Conservation (phyloP, 2,888 invertebrate genomes). For the Caenorhabditis sinica region DNA sequence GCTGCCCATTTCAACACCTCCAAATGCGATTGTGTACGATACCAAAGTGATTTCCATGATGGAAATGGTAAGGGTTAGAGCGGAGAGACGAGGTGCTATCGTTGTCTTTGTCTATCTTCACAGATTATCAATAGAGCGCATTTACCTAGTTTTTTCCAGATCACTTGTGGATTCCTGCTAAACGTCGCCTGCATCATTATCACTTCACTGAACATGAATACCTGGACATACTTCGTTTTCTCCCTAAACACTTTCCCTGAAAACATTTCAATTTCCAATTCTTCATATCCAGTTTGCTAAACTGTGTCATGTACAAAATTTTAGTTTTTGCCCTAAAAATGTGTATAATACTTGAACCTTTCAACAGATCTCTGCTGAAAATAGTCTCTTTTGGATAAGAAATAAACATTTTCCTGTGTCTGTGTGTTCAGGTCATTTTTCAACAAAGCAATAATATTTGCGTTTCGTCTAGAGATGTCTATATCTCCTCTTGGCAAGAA, state of each 20-base stretch:
- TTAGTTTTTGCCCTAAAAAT: slow-evolving; percentile 14
- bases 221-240: slow-evolving; percentile 72
- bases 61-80: slow-evolving; percentile 70
- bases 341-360: neutral
- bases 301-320: slow-evolving; percentile 4
- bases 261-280: slow-evolving; percentile 31
- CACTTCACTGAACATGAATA: slow-evolving; percentile 72
- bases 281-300: slow-evolving; percentile 45
- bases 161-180: slow-evolving; percentile 67
- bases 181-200: slow-evolving; percentile 72
- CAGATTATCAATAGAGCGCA: neutral
- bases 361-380: slow-evolving; percentile 61
- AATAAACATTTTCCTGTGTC: slow-evolving; percentile 32
- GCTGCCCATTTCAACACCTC: slow-evolving; percentile 87
- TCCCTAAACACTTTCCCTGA: slow-evolving; percentile 65
- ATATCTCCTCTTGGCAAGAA: neutral
- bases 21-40: slow-evolving; percentile 86
- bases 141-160: slow-evolving; percentile 53
- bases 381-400: slow-evolving; percentile 5
- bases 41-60: slow-evolving; percentile 74
- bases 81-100: neutral
- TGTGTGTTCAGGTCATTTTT: slow-evolving; percentile 8
- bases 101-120: too few relatives aligned
- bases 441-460: slow-evolving; percentile 46
- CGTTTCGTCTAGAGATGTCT: slow-evolving; percentile 17